phyloP scores from a whole-genome alignment of 2,888 invertebrate genomes.

The Neuroscelio doddi region DNA sequence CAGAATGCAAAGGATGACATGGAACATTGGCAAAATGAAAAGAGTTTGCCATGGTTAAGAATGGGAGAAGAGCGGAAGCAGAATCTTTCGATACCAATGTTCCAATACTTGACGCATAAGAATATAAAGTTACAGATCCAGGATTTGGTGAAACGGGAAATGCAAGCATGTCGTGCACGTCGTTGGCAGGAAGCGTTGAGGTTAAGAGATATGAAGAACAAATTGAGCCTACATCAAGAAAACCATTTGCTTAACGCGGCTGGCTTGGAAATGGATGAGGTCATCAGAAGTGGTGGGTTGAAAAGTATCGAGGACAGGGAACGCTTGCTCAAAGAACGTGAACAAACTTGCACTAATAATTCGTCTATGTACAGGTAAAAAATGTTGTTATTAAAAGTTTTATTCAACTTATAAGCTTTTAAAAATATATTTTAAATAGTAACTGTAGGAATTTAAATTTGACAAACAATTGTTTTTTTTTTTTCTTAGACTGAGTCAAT shows the following conservation, averaged over 20 bases:
- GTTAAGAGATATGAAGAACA: slow-evolving; percentile 65
- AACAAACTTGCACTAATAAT: slow-evolving; percentile 54
- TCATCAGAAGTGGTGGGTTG: slow-evolving; percentile 51
- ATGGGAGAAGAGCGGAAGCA: slow-evolving; percentile 51
- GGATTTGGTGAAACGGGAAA: slow-evolving; percentile 59
- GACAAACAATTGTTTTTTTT: no score
- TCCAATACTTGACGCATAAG: slow-evolving; percentile 59
- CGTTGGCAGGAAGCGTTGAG: slow-evolving; percentile 65
- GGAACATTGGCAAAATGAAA: slow-evolving; percentile 52
- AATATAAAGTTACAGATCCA: slow-evolving; percentile 60
- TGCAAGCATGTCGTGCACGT: slow-evolving; percentile 57
- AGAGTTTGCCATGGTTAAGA: slow-evolving; percentile 54
- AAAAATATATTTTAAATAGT: no score
- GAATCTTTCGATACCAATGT: slow-evolving; percentile 59
- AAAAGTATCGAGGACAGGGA: slow-evolving; percentile 54
- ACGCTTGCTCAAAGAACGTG: slow-evolving; percentile 51
- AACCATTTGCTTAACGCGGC: slow-evolving; percentile 58
- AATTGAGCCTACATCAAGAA: slow-evolving; percentile 60
- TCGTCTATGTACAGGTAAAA: slow-evolving; percentile 61
- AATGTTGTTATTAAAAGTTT: slow-evolving; percentile 7
- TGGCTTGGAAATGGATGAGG: slow-evolving; percentile 56
- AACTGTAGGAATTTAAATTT: no score
- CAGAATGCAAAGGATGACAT: slow-evolving; percentile 33
- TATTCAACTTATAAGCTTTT: no score
- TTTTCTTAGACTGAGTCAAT: no score